These are phyloP conservation scores for Sarcophaga carnaria DNA, from an alignment of 2,888 invertebrate genomes.

Conservation along the genomic window DNA sequence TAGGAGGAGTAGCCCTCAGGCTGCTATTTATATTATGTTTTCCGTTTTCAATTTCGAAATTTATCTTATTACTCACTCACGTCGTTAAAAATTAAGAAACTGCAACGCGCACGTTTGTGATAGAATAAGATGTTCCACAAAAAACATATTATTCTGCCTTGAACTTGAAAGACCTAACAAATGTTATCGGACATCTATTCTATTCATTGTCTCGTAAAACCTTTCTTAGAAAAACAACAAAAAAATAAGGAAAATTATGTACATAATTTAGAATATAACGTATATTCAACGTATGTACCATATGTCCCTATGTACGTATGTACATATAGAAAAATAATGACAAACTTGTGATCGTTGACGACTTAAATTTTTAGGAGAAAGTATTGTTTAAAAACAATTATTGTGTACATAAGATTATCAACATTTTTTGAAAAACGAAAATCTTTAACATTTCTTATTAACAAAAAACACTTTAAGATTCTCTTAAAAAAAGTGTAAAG, in stretches of 20 bases:
- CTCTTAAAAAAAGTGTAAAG: slow-evolving; percentile 7
- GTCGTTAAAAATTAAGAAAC: neutral
- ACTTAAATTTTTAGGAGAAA: neutral
- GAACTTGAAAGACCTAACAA: slow-evolving; percentile 74
- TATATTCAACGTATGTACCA: neutral
- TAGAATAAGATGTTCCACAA: slow-evolving; percentile 12
- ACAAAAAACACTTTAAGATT: slow-evolving; percentile 14
- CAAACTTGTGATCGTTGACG: too few species aligned
- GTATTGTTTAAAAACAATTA: neutral
- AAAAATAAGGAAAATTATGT: neutral
- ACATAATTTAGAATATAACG: neutral
- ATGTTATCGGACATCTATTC: slow-evolving; percentile 71
- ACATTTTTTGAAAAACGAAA: neutral
- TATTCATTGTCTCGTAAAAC: slow-evolving; percentile 39
- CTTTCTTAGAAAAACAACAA: slow-evolving; percentile 35
- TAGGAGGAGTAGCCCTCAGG: too few species aligned
- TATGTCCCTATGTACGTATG: neutral
- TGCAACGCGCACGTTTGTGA: neutral
- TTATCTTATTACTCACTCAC: neutral
- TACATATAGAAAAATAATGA: neutral
- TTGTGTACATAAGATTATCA: neutral
- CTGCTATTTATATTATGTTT: too few species aligned
- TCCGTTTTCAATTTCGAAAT: neutral
- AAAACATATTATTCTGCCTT: slow-evolving; percentile 67
- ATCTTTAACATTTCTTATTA: neutral